phyloP scores from a whole-genome alignment of 2,113 vertebrate genomes.

The Elachura formosa region DNA sequence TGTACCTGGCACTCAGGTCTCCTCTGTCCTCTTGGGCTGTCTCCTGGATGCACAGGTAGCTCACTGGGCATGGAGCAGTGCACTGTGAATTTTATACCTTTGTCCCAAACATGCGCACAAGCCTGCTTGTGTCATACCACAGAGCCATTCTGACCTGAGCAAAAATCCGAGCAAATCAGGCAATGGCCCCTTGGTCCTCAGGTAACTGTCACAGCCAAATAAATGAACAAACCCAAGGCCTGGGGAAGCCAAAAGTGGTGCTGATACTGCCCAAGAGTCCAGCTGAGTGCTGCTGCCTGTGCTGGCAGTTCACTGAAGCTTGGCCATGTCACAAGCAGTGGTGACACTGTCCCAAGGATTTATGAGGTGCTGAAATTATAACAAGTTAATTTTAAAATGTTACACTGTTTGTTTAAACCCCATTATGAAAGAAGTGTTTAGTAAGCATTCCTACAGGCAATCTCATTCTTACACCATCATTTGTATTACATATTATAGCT shows the following conservation, averaged over 20 bases:
- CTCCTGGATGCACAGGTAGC: neutral
- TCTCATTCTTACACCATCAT: slow-evolving; percentile 18
- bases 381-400: neutral
- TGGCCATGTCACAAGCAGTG: neutral
- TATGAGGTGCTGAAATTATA: neutral
- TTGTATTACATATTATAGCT: neutral
- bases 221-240: neutral
- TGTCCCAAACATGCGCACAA: neutral
- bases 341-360: neutral
- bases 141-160: neutral
- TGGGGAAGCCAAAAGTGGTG: neutral
- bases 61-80: fast-evolving
- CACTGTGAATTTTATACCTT: neutral
- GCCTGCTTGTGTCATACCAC: neutral
- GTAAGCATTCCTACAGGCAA: neutral
- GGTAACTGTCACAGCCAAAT: neutral
- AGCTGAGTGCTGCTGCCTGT: neutral
- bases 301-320: neutral
- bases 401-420: slow-evolving; percentile 47
- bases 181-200: neutral
- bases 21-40: neutral
- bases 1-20: neutral
- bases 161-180: neutral
- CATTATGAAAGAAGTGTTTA: slow-evolving; percentile 50
- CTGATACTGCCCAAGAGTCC: neutral